A percentile compares a stretch with the other conserved stretches of the same genome.
These are phyloP conservation scores for Lamprotornis superbus DNA, from an alignment of 2,113 vertebrate species.

Conservation along the genomic window DNA sequence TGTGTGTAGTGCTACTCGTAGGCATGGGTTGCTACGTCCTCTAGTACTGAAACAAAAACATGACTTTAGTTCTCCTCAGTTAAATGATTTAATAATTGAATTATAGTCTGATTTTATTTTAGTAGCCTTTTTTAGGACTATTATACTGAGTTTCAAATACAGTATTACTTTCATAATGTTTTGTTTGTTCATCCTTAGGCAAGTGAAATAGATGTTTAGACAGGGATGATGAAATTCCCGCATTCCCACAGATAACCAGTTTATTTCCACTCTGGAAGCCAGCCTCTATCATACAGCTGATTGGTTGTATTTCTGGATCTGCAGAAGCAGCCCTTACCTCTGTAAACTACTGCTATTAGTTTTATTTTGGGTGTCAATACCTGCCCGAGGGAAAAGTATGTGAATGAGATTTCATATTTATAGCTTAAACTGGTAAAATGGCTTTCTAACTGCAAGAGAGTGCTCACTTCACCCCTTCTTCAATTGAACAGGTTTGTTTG, in stretches of 20 bases:
- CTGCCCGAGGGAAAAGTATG: neutral
- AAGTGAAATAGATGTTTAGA: neutral
- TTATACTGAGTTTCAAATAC: neutral
- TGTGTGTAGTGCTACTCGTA: neutral
- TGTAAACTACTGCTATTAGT: neutral
- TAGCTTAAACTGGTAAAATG: neutral
- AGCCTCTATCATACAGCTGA: rapidly evolving
- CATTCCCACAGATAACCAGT: neutral
- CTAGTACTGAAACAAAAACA: neutral
- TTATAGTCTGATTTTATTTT: neutral
- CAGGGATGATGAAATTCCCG: neutral
- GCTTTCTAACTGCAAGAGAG: neutral
- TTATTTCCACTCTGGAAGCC: neutral
- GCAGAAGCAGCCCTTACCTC: neutral
- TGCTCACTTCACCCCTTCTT: neutral
- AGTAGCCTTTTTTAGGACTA: neutral
- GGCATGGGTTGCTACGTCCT: neutral
- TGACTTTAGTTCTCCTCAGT: neutral
- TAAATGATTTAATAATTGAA: neutral
- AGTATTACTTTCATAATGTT: neutral
- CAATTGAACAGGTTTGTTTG: neutral
- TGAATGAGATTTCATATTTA: neutral
- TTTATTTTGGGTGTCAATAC: neutral
- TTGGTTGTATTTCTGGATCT: neutral
- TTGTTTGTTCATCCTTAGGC: neutral